Evolutionary conservation across 1,140 invertebrate species (phyloP).

Genomic region (Anoplophora glabripennis): DNA sequence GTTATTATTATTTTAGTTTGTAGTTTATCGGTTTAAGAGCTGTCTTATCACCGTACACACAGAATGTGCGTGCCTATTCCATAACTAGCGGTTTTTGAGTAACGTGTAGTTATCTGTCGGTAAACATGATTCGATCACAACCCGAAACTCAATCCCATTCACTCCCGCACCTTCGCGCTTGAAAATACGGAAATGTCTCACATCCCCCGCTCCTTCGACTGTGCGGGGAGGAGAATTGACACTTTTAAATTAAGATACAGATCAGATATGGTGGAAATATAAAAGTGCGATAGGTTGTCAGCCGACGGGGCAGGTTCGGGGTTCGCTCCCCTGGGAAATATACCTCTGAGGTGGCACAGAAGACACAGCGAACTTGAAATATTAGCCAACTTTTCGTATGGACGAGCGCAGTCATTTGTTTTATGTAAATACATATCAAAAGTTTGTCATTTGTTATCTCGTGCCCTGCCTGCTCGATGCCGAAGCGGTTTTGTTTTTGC

Average conservation of each 20-base stretch:
- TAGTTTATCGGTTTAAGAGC: too few relatives aligned
- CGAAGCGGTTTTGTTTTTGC: neutral
- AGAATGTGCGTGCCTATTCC: too few relatives aligned
- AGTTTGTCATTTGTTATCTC: constrained; percentile 35
- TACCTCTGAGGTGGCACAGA: constrained; percentile 36
- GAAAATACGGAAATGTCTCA: too few relatives aligned
- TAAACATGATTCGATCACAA: too few relatives aligned
- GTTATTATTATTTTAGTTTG: too few relatives aligned
- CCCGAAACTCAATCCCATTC: too few relatives aligned
- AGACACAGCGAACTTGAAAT: constrained; percentile 43
- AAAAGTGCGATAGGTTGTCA: constrained; percentile 37
- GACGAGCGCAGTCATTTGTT: constrained; percentile 50
- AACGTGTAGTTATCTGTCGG: too few relatives aligned
- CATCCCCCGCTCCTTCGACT: too few relatives aligned
- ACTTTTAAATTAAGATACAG: constrained; percentile 44
- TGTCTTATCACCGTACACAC: too few relatives aligned
- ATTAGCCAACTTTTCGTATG: constrained; percentile 52
- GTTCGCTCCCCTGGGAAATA: constrained; percentile 44
- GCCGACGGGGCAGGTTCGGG: constrained; percentile 13
- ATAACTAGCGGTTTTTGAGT: too few relatives aligned
- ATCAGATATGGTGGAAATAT: constrained; percentile 35
- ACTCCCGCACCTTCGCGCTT: too few relatives aligned
- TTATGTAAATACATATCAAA: constrained; percentile 41
- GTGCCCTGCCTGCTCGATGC: constrained; percentile 8
- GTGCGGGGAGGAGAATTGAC: constrained; percentile 31